These are phyloP conservation scores for Rhegmatorhina hoffmannsi DNA, from an alignment of 2,113 vertebrate species.

Conservation along the genomic window DNA sequence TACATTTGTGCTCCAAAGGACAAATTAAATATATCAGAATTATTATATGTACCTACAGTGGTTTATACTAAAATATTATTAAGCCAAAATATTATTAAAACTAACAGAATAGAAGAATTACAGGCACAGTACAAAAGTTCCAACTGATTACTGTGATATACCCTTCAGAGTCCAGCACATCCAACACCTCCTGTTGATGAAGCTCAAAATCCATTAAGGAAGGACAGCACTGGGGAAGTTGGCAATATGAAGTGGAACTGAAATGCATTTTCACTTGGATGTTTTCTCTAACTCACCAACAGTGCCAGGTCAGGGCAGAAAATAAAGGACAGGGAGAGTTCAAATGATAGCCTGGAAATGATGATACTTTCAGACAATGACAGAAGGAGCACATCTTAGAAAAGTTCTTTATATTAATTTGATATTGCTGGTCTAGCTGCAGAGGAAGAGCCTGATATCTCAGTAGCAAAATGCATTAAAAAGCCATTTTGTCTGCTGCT, in stretches of 20 bases:
- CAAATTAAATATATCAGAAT: background rate
- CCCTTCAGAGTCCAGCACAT: background rate
- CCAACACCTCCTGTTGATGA: background rate
- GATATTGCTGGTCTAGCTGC: background rate
- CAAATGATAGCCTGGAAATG: background rate
- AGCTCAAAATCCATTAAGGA: background rate
- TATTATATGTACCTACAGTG: background rate
- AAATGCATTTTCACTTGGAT: slow-evolving; percentile 21
- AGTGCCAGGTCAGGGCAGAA: background rate
- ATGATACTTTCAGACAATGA: background rate
- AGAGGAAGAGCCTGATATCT: background rate
- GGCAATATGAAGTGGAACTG: background rate
- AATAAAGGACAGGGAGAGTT: background rate
- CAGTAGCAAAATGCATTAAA: background rate
- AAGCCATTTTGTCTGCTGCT: background rate
- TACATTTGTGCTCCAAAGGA: background rate
- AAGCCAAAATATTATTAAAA: background rate
- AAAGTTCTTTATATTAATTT: background rate
- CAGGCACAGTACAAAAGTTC: background rate
- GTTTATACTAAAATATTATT: background rate
- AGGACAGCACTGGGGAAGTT: background rate
- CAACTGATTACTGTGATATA: background rate
- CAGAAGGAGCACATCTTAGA: background rate
- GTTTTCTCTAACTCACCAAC: background rate
- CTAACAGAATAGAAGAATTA: background rate